Conservation (phyloP, 2,113 vertebrate species). For the Podarcis muralis region DNA sequence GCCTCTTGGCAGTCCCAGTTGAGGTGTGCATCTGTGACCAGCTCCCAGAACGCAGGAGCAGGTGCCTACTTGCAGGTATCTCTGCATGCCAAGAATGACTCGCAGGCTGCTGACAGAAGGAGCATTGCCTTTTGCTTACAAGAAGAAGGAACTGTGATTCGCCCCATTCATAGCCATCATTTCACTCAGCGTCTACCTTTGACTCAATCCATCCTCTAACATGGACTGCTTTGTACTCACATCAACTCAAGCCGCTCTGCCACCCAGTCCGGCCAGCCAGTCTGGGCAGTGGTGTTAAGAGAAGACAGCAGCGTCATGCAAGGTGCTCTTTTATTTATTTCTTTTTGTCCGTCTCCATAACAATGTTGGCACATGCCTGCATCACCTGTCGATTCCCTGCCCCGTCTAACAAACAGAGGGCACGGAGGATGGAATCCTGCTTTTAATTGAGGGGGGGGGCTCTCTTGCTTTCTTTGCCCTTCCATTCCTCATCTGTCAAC, state of each 20-base stretch:
- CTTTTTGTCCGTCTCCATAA: conserved; percentile 48
- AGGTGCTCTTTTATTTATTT: not conserved
- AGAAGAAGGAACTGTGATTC: not conserved
- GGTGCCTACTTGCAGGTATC: not conserved
- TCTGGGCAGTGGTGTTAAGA: not conserved
- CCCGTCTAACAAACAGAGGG: conserved; percentile 17
- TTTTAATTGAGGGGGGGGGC: conserved; percentile 62
- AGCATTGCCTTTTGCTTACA: not conserved
- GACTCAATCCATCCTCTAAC: not conserved
- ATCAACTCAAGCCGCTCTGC: conserved; percentile 25
- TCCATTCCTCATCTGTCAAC: conserved; percentile 68
- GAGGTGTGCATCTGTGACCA: not conserved
- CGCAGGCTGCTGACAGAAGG: not conserved
- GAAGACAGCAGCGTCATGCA: rapidly evolving
- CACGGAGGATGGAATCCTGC: conserved; percentile 37
- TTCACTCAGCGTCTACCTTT: rapidly evolving
- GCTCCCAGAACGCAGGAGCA: not conserved
- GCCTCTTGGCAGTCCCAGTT: not conserved
- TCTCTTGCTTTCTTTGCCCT: conserved; percentile 30
- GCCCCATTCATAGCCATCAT: not conserved
- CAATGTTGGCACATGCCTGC: conserved; percentile 47
- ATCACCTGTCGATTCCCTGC: conserved; percentile 51
- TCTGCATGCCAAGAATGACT: not conserved
- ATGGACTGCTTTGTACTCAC: not conserved
- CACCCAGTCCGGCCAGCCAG: rapidly evolving